Percentiles rank a stretch among this genome's conserved stretches.
These are phyloP conservation scores for Paramormyrops hopkinsi DNA, from an alignment of 2,797 vertebrate genomes.

Conservation along the genomic window DNA sequence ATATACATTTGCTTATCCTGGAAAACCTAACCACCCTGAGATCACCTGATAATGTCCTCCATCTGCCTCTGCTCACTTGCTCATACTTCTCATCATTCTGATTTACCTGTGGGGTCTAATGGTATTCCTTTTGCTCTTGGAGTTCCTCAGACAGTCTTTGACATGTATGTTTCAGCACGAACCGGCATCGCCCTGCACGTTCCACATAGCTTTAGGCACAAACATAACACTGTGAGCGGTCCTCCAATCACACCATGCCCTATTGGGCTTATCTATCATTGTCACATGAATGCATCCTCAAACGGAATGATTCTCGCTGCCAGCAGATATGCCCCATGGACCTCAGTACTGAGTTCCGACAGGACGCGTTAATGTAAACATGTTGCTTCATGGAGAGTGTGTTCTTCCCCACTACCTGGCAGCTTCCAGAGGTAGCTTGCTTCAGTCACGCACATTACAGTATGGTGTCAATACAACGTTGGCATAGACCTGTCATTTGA, in stretches of 20 bases:
- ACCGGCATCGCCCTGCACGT: background rate
- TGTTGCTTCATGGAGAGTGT: slow-evolving; percentile 42
- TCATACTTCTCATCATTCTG: background rate
- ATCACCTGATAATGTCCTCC: background rate
- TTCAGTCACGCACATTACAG: slow-evolving; percentile 6
- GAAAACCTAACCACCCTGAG: background rate
- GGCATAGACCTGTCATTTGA: background rate
- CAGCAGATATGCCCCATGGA: slow-evolving; percentile 29
- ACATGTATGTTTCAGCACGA: background rate
- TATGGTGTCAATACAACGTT: background rate
- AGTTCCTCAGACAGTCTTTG: background rate
- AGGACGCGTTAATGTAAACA: slow-evolving; percentile 51
- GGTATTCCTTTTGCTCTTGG: background rate
- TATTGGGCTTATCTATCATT: slow-evolving; percentile 8
- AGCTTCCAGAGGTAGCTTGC: slow-evolving; percentile 33
- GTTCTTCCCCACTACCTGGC: slow-evolving; percentile 36
- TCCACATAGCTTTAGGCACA: background rate
- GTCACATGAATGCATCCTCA: background rate
- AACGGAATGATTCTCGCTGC: background rate
- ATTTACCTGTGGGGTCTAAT: background rate
- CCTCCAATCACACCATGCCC: background rate
- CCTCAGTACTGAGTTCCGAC: slow-evolving; percentile 52
- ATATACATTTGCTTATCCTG: background rate
- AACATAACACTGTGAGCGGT: background rate
- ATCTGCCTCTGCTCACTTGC: background rate